Percentiles rank a stretch among this genome's conserved stretches.
Conservation (phyloP, 2,888 invertebrate genomes). For the Cephus spinipes region DNA sequence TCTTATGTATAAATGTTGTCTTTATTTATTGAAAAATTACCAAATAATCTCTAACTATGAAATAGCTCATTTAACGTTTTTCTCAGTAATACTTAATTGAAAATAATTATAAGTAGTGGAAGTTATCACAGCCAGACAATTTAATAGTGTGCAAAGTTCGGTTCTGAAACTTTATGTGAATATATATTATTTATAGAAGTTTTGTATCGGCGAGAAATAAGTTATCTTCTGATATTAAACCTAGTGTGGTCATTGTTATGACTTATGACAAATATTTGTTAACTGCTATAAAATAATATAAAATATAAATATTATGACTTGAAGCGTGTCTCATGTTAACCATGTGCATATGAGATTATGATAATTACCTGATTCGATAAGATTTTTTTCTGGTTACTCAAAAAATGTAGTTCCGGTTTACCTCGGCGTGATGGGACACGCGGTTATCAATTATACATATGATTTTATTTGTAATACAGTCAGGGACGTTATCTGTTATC, state of each 20-base stretch:
- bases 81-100: neutral
- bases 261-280: neutral
- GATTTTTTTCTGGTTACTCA: neutral
- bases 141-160: conserved; percentile 50
- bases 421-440: neutral
- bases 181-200: neutral
- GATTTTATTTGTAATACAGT: neutral
- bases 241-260: neutral
- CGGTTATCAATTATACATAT: neutral
- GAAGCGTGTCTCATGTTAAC: neutral
- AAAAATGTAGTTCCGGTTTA: neutral
- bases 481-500: neutral
- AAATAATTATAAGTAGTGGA: conserved; percentile 32
- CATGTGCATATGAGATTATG: neutral
- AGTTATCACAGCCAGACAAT: conserved; percentile 46
- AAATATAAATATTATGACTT: neutral
- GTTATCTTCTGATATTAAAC: neutral
- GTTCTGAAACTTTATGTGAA: neutral
- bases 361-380: neutral
- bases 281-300: neutral
- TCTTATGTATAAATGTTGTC: neutral
- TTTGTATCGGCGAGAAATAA: neutral
- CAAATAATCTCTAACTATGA: neutral
- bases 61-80: neutral
- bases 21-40: neutral